Conservation (phyloP, 1,140 invertebrate species). For the Trichonephila clavipes region DNA sequence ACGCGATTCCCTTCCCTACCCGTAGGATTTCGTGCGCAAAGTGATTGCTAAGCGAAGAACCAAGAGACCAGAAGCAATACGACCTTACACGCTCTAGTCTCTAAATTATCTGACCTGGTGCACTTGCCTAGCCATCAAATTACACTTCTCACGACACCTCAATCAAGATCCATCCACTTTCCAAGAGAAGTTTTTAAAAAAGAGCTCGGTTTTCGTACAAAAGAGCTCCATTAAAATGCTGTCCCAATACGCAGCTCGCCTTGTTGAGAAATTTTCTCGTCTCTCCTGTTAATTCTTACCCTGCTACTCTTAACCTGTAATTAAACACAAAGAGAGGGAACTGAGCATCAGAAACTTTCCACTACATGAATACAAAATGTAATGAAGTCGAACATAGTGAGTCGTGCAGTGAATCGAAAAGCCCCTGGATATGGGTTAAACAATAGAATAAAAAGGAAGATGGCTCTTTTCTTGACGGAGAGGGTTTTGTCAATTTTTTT, state of each 20-base stretch:
- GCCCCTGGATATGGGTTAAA: background rate
- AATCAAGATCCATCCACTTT: background rate
- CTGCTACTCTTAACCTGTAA: constrained; percentile 15
- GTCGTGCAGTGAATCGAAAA: constrained; percentile 42
- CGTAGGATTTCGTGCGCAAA: constrained; percentile 43
- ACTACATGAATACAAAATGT: constrained; percentile 43
- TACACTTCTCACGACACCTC: constrained; percentile 31
- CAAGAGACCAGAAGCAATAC: constrained; percentile 50
- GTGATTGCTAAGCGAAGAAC: constrained; percentile 51
- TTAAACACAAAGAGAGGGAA: constrained; percentile 12
- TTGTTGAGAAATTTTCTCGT: background rate
- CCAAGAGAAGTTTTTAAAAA: background rate
- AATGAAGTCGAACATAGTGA: constrained; percentile 30
- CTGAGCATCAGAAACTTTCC: background rate
- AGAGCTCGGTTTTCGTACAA: background rate
- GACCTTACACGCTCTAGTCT: constrained; percentile 6
- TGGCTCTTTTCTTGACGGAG: background rate
- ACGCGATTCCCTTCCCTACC: background rate
- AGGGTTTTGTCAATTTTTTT: constrained; percentile 10
- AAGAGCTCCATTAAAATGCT: constrained; percentile 31
- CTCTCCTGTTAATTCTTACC: background rate
- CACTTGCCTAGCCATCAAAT: constrained; percentile 26
- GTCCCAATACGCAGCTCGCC: background rate
- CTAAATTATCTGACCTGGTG: constrained; percentile 39
- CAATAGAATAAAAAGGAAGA: background rate